Percentiles rank a stretch among this genome's conserved stretches.
Evolutionary conservation across 1,140 invertebrate species (phyloP).

Genomic region (Drosophila pseudoananassae): DNA sequence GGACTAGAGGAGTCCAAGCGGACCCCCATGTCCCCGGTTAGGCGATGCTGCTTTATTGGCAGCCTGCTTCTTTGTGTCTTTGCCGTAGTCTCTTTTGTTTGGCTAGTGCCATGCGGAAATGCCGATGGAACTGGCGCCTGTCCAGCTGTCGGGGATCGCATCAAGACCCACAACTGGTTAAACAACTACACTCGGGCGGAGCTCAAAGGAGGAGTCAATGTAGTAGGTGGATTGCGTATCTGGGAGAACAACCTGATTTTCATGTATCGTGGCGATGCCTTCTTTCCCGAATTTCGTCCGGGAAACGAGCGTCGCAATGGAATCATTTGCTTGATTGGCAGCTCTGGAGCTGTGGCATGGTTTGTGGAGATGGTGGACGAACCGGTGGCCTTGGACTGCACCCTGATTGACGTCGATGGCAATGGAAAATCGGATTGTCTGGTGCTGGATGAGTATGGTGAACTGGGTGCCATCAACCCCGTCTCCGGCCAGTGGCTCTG

Average conservation of each 20-base stretch:
- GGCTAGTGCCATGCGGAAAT: constrained; percentile 89
- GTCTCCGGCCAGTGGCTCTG: constrained; percentile 87
- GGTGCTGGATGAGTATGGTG: constrained; percentile 88
- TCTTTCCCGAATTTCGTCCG: constrained; percentile 85
- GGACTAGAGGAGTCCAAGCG: constrained; percentile 56
- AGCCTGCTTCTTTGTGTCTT: constrained; percentile 89
- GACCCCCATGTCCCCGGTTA: constrained; percentile 87
- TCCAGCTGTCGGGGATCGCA: constrained; percentile 84
- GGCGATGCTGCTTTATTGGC: constrained; percentile 87
- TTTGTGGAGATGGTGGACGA: constrained; percentile 87
- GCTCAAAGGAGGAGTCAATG: constrained; percentile 88
- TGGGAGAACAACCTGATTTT: constrained; percentile 89
- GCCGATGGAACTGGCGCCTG: constrained; percentile 86
- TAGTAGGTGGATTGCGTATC: constrained; percentile 87
- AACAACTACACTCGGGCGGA: constrained; percentile 89
- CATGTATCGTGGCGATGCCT: constrained; percentile 88
- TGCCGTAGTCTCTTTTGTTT: constrained; percentile 89
- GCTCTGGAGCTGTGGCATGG: constrained; percentile 87
- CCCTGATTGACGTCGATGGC: constrained; percentile 88
- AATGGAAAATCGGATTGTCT: constrained; percentile 90
- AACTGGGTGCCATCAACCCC: constrained; percentile 89
- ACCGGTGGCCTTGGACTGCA: constrained; percentile 89
- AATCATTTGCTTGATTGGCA: constrained; percentile 87
- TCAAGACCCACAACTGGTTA: constrained; percentile 88
- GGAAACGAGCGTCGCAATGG: constrained; percentile 85